Evolutionary conservation across 2,888 invertebrate genomes (phyloP), one percentile per base, ranked within the genome.

Genomic region (Chorisops tibialis): DNA sequence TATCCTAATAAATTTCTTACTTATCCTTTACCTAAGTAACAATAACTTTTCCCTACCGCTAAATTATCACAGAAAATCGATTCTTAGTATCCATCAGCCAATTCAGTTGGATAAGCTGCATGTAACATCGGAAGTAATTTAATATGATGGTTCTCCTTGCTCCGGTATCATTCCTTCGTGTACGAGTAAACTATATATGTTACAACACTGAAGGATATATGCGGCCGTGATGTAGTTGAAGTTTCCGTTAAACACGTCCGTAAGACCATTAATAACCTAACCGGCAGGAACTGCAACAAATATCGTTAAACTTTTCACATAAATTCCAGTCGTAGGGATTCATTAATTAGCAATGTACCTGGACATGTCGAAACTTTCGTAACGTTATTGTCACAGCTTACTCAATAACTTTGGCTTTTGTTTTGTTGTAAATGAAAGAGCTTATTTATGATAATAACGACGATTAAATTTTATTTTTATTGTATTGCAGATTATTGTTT

Each of bases 251-350:
- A 65, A 66, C 68, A 69, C 66, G 68, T 67, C 68, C 66, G 64
- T 66, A 67, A 65, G 64, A 65, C 66, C 67, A 68, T 68, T 68
- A 68, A 68, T 68, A 68, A 66, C 68, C 63, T 65, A 68, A 47
- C 66, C 65, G 66, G 65, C 67, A 69, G 68, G 65, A 67, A 66
- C 67, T 68, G 67, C 68, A 69, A 67, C 73, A 73, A 73, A 74
- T 75, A 74, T 73, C 72, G 74, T 73, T 70, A 75, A 74, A 74
- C 72, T 74, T 74, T 70, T 68, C 73, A 70, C 73, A 75, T 74
- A 75, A 73, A 75, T 74, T 75, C 71, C 71, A 71, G 74, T 75
- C 75, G 70, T 69, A 47, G 74, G 73, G 72, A 72, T 70, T 73
- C 74, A 75, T 74, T 75, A 74, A 75, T 74, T 74, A 61, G 45